These are phyloP conservation scores for Cervus canadensis DNA, from an alignment of 2,113 vertebrate genomes.

Conservation along the genomic window DNA sequence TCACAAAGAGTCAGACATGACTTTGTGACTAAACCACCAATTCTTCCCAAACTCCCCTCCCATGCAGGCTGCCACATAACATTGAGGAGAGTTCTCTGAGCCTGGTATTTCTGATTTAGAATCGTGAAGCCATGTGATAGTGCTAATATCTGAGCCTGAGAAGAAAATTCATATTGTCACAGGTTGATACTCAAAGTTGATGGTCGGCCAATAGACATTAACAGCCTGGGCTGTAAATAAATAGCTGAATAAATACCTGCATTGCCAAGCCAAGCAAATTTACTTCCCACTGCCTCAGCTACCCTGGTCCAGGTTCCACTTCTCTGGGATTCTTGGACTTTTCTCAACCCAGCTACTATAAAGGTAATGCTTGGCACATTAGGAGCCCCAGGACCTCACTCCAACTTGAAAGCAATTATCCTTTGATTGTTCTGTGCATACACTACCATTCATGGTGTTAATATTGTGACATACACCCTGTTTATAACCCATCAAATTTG, in stretches of 20 bases:
- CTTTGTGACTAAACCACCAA: background rate
- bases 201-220: background rate
- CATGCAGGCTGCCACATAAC: background rate
- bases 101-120: background rate
- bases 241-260: background rate
- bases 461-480: background rate
- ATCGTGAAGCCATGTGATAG: background rate
- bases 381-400: rapidly evolving
- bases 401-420: background rate
- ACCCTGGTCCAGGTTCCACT: background rate
- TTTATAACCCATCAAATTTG: background rate
- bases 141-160: background rate
- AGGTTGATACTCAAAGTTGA: background rate
- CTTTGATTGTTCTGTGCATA: background rate
- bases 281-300: background rate
- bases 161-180: background rate
- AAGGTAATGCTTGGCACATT: background rate
- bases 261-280: background rate
- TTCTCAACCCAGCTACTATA: background rate
- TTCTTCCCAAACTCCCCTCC: background rate
- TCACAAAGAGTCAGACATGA: background rate
- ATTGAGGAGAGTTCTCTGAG: background rate
- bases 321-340: background rate
- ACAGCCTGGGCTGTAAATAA: background rate
- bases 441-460: background rate